These are phyloP conservation scores for Ceuthmochares aereus DNA, from an alignment of 2,113 vertebrate genomes.

Conservation along the genomic window DNA sequence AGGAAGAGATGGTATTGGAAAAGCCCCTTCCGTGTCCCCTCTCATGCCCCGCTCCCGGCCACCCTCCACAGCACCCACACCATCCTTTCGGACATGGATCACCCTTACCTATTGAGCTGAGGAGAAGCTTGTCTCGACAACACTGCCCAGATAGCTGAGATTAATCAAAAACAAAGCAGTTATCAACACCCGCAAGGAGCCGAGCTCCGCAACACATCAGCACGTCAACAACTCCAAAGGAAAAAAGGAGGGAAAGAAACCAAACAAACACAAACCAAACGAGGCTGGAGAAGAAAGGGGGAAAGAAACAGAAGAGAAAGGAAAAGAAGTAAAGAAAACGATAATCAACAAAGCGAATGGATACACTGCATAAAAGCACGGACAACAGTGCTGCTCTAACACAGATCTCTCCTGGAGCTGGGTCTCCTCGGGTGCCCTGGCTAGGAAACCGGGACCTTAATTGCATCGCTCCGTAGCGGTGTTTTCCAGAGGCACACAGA, in stretches of 20 bases:
- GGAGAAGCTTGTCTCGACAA: slow-evolving; percentile 99
- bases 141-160: slow-evolving; percentile 99
- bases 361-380: slow-evolving; percentile 70
- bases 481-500: slow-evolving; percentile 23
- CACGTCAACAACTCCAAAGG: slow-evolving; percentile 77
- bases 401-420: slow-evolving; percentile 53
- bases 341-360: slow-evolving; percentile 71
- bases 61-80: slow-evolving; percentile 75
- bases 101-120: slow-evolving; percentile 99
- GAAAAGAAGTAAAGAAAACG: slow-evolving; percentile 69
- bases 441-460: background rate
- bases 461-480: background rate
- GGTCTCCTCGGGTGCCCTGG: slow-evolving; percentile 11
- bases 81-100: slow-evolving; percentile 94
- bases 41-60: slow-evolving; percentile 77
- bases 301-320: slow-evolving; percentile 77
- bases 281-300: slow-evolving; percentile 74
- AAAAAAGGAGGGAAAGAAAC: slow-evolving; percentile 69
- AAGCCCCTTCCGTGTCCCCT: slow-evolving; percentile 91
- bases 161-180: slow-evolving; percentile 99
- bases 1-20: slow-evolving; percentile 92
- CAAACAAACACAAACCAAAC: slow-evolving; percentile 62
- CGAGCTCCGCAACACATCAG: slow-evolving; percentile 80
- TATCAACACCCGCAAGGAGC: slow-evolving; percentile 86
- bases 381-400: slow-evolving; percentile 67